These are phyloP conservation scores for Nasonia giraulti DNA, from an alignment of 1,140 invertebrate genomes.

Conservation along the genomic window DNA sequence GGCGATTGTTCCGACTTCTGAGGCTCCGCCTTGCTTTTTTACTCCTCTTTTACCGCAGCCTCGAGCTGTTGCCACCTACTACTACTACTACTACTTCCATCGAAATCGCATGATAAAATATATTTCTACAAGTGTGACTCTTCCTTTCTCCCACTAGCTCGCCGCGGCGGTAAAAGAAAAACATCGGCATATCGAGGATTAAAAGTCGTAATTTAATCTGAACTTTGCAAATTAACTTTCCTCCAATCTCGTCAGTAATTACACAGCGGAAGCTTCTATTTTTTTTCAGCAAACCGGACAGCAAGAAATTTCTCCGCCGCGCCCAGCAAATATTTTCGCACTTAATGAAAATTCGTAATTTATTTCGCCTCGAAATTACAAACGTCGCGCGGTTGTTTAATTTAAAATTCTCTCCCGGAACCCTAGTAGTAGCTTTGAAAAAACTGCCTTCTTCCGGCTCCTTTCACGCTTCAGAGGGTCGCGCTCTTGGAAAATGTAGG, in stretches of 20 bases:
- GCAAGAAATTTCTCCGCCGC: neutral
- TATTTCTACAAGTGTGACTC: neutral
- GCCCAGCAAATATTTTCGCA: neutral
- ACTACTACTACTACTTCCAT: neutral
- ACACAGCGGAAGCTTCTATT: neutral
- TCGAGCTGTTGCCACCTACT: neutral
- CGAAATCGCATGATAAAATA: neutral
- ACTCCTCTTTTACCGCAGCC: neutral
- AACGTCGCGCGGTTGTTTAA: neutral
- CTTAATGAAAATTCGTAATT: no score
- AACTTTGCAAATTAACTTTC: no score
- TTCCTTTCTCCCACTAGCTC: no score
- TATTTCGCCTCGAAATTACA: no score
- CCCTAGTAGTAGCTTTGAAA: neutral
- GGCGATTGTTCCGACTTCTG: slow-evolving; percentile 35
- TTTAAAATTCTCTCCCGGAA: neutral
- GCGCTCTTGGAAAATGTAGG: neutral
- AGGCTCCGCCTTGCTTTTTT: neutral
- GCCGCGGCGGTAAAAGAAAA: no score
- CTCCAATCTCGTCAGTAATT: neutral
- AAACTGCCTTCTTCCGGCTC: neutral
- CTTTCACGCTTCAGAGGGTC: neutral
- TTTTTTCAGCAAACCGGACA: neutral
- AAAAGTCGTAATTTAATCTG: neutral
- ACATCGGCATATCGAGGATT: neutral